Evolutionary conservation across 2,888 invertebrate species (phyloP), one percentile per base, ranked within the genome.

Genomic region (Hemaris fuciformis): DNA sequence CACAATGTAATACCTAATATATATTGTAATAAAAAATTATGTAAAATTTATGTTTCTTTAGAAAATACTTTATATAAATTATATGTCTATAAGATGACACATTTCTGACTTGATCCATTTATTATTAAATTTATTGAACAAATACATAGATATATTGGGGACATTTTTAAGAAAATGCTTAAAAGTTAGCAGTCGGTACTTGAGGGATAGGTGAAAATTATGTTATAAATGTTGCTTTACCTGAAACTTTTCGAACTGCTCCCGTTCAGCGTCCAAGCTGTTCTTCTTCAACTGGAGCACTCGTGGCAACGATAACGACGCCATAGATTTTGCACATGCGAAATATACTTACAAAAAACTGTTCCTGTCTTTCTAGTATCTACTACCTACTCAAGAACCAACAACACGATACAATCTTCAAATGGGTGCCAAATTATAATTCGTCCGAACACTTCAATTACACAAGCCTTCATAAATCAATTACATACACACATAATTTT

Each of bases 181-280:
- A 10, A 20, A 43, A 10, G 1, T 22, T 18, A 18, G 10, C 2
- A 43, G 10, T 22, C 10, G 38, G 43, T 18, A 43, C 20, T 10
- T 20, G 43, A 38, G 7, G n/a, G n/a, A n/a, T n/a, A 1, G 8
- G 1, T 2, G 3, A 18, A 2, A 15, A 3, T 18, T 4, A 31
- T 53, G 31, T 31, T 18, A 10, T 3, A 31, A 1, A 8, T 4
- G 13, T 46, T 0, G n/a, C 5, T 86, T 79, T 89, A 96, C 97
- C 95, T 96, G 96, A 80, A 95, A 95, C 87, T 96, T 97, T 88
- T 97, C 97, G 83, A 97, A 97, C 76, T 95, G 95, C 85, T 97
- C 97, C 61, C 96, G 93, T 85, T 97, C 96, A 70, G 95, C 93
- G 82, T 96, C 96, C 80, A 96, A 85, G 80, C 95, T 96, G 68